Conservation (phyloP, 1,140 invertebrate genomes). For the Neodiprion pinetum region DNA sequence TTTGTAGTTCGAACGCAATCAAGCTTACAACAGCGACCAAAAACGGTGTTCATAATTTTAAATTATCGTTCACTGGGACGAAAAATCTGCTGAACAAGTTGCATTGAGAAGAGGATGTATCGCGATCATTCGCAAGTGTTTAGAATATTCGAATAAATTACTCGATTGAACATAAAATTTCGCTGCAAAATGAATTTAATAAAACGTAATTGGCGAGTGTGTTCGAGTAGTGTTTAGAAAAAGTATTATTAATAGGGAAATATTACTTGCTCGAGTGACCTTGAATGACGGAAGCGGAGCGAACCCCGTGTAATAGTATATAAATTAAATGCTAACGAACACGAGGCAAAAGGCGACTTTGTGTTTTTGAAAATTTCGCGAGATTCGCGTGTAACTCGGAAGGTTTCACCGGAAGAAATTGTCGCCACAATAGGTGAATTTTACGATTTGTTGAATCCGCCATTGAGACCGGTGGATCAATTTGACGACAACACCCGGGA, state of each 20-base stretch:
- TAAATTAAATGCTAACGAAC: not conserved
- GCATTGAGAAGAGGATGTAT: no score
- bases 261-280: not conserved
- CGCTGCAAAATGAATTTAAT: not conserved
- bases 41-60: not conserved
- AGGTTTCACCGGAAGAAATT: no score
- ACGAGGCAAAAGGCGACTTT: not conserved
- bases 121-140: no score
- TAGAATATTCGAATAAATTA: no score
- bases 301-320: not conserved
- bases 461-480: constrained; percentile 8
- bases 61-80: not conserved
- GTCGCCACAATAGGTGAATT: not conserved
- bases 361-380: no score
- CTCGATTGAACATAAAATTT: not conserved
- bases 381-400: no score
- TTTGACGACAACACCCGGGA: not conserved
- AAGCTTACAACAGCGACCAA: not conserved
- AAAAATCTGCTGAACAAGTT: no score
- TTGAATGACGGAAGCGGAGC: constrained; percentile 2
- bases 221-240: no score
- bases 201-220: no score
- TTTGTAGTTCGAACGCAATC: not conserved
- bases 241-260: no score
- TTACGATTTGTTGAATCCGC: not conserved